These are phyloP conservation scores for Lithophane semibrunnea DNA, from an alignment of 2,888 invertebrate species.

Conservation along the genomic window DNA sequence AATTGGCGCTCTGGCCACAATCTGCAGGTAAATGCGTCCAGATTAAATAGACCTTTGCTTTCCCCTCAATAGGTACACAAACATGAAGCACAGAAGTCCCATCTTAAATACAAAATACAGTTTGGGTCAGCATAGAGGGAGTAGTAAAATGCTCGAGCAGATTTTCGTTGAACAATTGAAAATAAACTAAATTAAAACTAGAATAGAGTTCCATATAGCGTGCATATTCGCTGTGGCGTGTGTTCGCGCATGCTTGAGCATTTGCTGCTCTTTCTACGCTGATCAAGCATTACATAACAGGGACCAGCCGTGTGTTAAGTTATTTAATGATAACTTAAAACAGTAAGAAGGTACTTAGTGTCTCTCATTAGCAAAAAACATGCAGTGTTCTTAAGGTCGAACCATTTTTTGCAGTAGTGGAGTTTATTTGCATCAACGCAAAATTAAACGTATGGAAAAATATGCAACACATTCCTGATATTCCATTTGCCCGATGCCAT, in stretches of 20 bases:
- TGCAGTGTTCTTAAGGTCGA: background rate
- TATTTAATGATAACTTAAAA: background rate
- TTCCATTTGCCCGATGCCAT: background rate
- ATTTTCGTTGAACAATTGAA: background rate
- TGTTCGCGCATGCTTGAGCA: background rate
- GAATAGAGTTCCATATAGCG: background rate
- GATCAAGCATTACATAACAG: background rate
- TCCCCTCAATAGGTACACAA: conserved; percentile 16
- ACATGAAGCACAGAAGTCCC: conserved; percentile 22
- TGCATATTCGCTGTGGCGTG: background rate
- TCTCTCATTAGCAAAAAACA: background rate
- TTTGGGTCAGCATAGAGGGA: background rate
- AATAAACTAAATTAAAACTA: background rate
- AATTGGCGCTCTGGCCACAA: conserved; percentile 72
- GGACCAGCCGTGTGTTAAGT: background rate
- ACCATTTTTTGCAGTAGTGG: background rate
- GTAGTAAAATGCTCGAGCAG: background rate
- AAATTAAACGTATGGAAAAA: background rate
- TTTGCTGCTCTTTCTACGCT: background rate
- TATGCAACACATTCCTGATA: background rate
- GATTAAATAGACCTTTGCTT: conserved; percentile 59
- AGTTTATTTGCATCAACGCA: background rate
- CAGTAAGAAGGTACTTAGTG: background rate
- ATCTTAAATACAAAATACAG: background rate
- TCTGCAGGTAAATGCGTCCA: conserved; percentile 71